Conservation (phyloP, 2,888 invertebrate species). For the Dysmachus trigonus region DNA sequence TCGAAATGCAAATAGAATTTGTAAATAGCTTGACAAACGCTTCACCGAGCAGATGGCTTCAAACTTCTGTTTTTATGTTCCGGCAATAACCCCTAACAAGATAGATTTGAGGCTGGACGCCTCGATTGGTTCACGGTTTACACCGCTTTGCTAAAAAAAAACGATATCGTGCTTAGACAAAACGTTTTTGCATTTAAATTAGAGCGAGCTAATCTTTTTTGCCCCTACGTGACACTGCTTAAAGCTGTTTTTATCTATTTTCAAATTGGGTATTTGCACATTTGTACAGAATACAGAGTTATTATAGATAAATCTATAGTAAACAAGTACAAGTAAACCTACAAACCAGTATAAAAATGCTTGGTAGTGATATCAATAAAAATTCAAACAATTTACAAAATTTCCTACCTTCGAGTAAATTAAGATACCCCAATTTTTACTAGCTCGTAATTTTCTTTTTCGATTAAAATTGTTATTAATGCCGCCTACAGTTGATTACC, state of each 20-base stretch:
- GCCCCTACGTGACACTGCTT: conserved; percentile 2
- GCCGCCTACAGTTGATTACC: not conserved
- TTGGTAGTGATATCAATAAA: no score
- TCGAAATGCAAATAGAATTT: conserved; percentile 49
- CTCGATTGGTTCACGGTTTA: not conserved
- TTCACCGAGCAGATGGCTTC: not conserved
- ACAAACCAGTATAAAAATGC: no score
- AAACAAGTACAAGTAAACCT: no score
- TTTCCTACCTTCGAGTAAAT: not conserved
- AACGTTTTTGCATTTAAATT: conserved; percentile 26
- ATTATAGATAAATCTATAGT: no score
- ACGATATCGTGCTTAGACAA: not conserved
- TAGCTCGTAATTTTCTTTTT: not conserved
- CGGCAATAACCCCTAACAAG: conserved; percentile 25
- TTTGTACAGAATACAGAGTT: not conserved
- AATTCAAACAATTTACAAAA: not conserved
- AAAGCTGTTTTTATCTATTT: not conserved
- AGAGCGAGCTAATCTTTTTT: conserved; percentile 9
- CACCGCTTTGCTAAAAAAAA: conserved; percentile 14
- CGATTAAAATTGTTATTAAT: not conserved
- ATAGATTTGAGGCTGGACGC: not conserved
- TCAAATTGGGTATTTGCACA: not conserved
- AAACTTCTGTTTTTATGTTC: conserved; percentile 18
- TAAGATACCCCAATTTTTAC: not conserved
- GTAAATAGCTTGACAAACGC: conserved; percentile 48